Base-by-base conservation (phyloP, 2,888 invertebrate genomes). In the Cosmorhoe ocellata region DNA sequence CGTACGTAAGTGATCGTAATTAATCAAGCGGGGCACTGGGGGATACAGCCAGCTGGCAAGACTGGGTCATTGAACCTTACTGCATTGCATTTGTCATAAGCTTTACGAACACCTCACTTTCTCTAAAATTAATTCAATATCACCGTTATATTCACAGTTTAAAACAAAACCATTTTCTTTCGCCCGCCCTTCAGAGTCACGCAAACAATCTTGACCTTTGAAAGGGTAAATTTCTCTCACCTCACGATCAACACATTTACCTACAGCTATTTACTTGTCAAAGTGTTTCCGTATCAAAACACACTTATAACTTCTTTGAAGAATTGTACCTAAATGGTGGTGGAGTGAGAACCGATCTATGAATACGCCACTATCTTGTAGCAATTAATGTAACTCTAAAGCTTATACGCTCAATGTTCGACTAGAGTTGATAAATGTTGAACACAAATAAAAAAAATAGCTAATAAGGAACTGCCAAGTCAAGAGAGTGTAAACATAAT, bases 1-100 rank as follows among this genome's bases (percentile, higher is more conserved):
- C 22, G 30, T 24, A 3, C 55, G 60, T 54, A 55, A 55, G 36
- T 51, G 18, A 11, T 58, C 49, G 58, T 66, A 61, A 60, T 64
- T 59, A 59, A 61, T 64, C 56, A 70, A 66, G 59, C 65, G 60
- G 61, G 50, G 24, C 51, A 49, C 51, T 51, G 49, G 53, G 54
- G 53, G 56, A 51, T 55, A 39, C 31, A 46, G 42, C 32, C 13
- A 38, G 34, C 40, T 22, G 30, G 30, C 24, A 36, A 31, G 33
- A 32, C 46, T 42, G 46, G 59, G 57, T 56, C 64, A 63, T 53
- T 61, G 64, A 64, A 66, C 67, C 57, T 36, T 48, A 34, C 38
- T 42, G 37, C 26, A 51, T 40, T 37, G 12, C 45, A 40, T 27
- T 34, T 36, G 26, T 38, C 26, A 32, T 48, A 28, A 18, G 14